Evolutionary conservation across 1,140 invertebrate genomes (phyloP).

Genomic region (Ceratosolen fusciceps): DNA sequence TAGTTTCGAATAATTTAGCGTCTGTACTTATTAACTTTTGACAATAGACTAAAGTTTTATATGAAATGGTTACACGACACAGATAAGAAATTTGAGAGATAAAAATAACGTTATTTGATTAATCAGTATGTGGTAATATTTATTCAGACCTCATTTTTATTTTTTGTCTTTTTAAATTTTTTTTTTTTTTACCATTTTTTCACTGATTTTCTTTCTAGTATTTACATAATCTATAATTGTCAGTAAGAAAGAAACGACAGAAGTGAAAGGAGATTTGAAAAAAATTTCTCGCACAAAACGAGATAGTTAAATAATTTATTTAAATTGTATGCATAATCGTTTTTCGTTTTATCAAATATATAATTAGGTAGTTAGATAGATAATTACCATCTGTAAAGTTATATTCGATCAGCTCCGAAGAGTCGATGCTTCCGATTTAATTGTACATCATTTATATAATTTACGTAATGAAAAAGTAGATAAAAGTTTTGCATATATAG

Average conservation of each 20-base stretch:
- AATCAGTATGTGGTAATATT: constrained; percentile 22
- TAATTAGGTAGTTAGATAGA: constrained; percentile 44
- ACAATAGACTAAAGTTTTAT: constrained; percentile 2
- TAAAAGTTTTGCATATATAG: constrained; percentile 43
- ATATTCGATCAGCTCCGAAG: constrained; percentile 26
- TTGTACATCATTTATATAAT: constrained; percentile 33
- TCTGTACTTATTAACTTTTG: constrained; percentile 32
- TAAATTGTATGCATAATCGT: constrained; percentile 40
- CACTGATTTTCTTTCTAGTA: constrained; percentile 13
- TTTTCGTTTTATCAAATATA: constrained; percentile 36
- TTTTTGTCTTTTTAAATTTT: background rate
- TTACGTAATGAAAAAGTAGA: constrained; percentile 40
- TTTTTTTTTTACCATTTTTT: constrained; percentile 7
- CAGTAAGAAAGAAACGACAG: constrained; percentile 31
- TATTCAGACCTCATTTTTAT: constrained; percentile 3
- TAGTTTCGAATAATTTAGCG: constrained; percentile 5
- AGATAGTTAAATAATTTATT: constrained; percentile 37
- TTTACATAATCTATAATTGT: constrained; percentile 12
- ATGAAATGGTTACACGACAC: constrained; percentile 17
- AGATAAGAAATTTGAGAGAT: constrained; percentile 48
- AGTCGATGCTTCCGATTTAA: constrained; percentile 41
- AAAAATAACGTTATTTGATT: constrained; percentile 45
- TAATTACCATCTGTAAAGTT: constrained; percentile 42
- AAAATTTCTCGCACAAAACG: constrained; percentile 25
- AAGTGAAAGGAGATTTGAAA: constrained; percentile 44